Conservation (phyloP, 2,797 vertebrate genomes). For the Tenualosa thibaudeaui region DNA sequence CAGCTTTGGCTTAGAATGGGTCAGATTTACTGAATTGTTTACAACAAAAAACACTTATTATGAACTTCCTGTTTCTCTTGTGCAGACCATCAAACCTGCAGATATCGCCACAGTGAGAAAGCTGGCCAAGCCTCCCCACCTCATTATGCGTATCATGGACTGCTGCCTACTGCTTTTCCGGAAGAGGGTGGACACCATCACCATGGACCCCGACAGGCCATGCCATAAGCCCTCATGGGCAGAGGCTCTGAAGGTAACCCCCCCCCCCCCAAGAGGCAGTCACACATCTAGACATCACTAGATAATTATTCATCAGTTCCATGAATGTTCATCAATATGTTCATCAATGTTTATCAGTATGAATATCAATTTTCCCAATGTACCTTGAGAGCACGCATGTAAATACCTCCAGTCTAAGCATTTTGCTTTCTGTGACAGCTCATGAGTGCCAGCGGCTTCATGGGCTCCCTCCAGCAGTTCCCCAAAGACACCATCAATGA, state of each 20-base stretch:
- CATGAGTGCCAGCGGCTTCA: constrained; percentile 7
- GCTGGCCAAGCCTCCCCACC: constrained; percentile 88
- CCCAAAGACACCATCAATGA: constrained; percentile 93
- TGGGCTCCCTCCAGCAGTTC: constrained; percentile 81
- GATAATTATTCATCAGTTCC: too few species aligned
- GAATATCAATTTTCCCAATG: background rate
- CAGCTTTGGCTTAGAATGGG: too few species aligned
- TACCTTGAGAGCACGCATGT: background rate
- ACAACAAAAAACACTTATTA: too few species aligned
- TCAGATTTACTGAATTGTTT: too few species aligned
- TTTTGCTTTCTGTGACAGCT: background rate
- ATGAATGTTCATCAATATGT: too few species aligned
- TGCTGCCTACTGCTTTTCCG: constrained; percentile 94
- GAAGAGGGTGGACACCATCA: constrained; percentile 82
- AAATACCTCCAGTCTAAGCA: background rate
- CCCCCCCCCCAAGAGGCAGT: too few species aligned
- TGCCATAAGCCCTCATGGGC: constrained; percentile 89
- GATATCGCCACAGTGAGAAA: constrained; percentile 95
- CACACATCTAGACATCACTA: too few species aligned
- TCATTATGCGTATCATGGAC: constrained; percentile 99
- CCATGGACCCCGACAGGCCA: constrained; percentile 83
- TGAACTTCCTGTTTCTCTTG: background rate
- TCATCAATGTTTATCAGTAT: too few species aligned
- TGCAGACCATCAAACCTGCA: constrained; percentile 91
- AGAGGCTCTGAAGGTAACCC: constrained; percentile 92